These are phyloP conservation scores for Phrynosoma platyrhinos DNA, from an alignment of 2,113 vertebrate genomes.

Conservation along the genomic window DNA sequence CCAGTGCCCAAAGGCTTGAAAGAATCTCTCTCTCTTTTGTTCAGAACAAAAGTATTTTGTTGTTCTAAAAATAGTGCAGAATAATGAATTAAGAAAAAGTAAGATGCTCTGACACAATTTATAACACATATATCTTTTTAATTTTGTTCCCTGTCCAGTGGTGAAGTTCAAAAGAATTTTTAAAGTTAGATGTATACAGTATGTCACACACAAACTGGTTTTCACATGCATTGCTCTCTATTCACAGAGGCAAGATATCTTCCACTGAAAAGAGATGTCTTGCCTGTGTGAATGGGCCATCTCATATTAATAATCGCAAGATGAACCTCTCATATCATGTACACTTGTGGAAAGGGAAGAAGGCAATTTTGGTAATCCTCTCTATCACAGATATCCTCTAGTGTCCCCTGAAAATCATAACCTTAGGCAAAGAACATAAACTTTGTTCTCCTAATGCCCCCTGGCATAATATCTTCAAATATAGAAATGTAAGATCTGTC, in stretches of 20 bases:
- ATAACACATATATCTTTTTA: background rate
- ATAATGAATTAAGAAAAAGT: slow-evolving; percentile 58
- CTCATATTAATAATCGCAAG: background rate
- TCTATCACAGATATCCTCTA: background rate
- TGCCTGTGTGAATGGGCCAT: background rate
- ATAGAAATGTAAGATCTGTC: too few species aligned
- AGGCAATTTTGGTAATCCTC: background rate
- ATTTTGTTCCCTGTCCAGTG: background rate
- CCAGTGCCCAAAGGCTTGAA: slow-evolving; percentile 50
- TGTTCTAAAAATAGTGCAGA: slow-evolving; percentile 46
- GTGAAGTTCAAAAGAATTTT: background rate
- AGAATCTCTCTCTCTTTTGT: slow-evolving; percentile 44
- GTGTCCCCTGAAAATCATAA: background rate
- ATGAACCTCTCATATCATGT: background rate
- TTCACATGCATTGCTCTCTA: background rate
- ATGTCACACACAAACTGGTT: background rate
- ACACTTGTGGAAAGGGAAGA: background rate
- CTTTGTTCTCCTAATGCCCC: too few species aligned
- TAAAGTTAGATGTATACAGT: background rate
- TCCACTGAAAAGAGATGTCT: background rate
- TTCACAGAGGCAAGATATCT: background rate
- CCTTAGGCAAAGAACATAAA: too few species aligned
- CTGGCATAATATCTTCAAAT: too few species aligned
- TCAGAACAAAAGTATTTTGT: slow-evolving; percentile 45
- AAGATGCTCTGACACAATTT: background rate